Evolutionary conservation across 2,888 invertebrate species (phyloP), one percentile per base, ranked within the genome.

Genomic region (Conistra vaccinii): DNA sequence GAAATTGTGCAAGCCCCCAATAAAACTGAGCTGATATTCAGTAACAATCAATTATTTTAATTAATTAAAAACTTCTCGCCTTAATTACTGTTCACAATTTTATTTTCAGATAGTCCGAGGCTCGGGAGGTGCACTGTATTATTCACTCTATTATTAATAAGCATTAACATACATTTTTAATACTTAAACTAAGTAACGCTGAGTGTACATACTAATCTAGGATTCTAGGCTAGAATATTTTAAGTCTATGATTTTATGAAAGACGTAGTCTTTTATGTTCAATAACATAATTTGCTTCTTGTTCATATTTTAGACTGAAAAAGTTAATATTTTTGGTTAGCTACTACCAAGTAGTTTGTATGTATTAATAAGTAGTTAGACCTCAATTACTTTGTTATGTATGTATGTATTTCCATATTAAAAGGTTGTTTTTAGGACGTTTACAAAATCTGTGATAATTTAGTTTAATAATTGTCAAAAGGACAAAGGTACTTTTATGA

Each of bases 381-480:
- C 12, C 6, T 57, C 58, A 69, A 53, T 48, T 63, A 55, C 26
- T 72, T 76, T 61, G 3, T 53, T 62, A 39, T 35, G 17, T 65
- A 29, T 57, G 32, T 68, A 69, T 65, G 35, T 60, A 61, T 17
- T 58, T 68, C 72, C 17, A 65, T 42, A 58, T 69, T 20, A 67
- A 78, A 68, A 69, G 14, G 45, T 73, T 82, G 74, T 76, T 84
- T 35, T 79, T 76, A 76, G 66, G 73, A 85, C 42, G 69, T 83
- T 86, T 88, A 78, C 68, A 71, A 88, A 88, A 85, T 86, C 87
- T 87, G 87, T 87, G 87, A 87, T 87, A 87, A 76, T 86, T 87
- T 79, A 85, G 78, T 87, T 87, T 73, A 78, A 81, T 80, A 72
- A 42, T 78, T 84, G 78, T 68, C 71, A 71, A 73, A 79, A 80